Evolutionary conservation across 2,797 vertebrate genomes (phyloP), one percentile per base, ranked within the genome.

Genomic region (Momotus momota): DNA sequence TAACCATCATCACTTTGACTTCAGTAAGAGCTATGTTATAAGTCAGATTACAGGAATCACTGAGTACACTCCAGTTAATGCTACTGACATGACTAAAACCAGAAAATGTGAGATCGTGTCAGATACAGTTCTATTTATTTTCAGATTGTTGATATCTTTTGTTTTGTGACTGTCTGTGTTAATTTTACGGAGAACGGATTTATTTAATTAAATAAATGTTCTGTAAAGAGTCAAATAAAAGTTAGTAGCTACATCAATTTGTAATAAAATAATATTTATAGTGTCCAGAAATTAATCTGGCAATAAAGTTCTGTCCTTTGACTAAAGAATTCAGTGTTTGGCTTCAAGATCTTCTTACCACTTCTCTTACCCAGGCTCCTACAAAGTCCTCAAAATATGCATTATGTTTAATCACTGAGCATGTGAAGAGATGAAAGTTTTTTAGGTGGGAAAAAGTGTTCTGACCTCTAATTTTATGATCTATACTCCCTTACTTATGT

Each of bases 121-220:
- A 85, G 58, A 67, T 10, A 71, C 90, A 66, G 10, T 66, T 90
- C 14, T 58, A 12, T 52, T 96, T 13, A 62, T 86, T 79, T 95
- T 84, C 51, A 84, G 17, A 66, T 86, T 93, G 90, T 95, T 75
- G 88, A 62, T 73, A 88, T 7, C 6, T 93, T 91, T 81, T 48
- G 22, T 2, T 2, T 93, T 84, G 40, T 86, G 62, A 41, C n/a
- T 94, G 14, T 79, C n/a, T 94, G 14, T 79, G 17, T 18, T 85
- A 67, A 80, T 66, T 91, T 52, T 78, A 26, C 51, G n/a, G 58
- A 71, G 35, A 77, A 77, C 5, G 84, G 45, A 61, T 94, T 90
- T 90, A 9, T 90, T 93, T 75, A 71, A 91, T 88, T 71, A 49
- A 86, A 69, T 35, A 35, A 35, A 35, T 35, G 8, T 75, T 88